Conservation (phyloP, 2,888 invertebrate genomes). For the Steinernema scapterisci region DNA sequence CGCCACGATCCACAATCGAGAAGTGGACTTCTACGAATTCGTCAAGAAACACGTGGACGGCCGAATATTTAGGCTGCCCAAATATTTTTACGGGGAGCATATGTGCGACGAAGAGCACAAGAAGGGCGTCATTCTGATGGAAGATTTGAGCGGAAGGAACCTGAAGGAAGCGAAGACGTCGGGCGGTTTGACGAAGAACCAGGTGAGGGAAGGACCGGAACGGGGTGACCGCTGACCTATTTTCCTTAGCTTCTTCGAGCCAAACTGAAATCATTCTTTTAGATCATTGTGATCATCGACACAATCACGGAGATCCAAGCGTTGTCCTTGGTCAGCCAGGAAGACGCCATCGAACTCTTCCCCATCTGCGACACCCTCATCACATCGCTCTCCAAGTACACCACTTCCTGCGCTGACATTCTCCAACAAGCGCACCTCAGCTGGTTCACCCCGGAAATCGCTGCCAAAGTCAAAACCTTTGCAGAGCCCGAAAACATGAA, state of each 20-base stretch:
- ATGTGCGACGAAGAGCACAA: constrained; percentile 23
- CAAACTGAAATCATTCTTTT: constrained; percentile 18
- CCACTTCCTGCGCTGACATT: background rate
- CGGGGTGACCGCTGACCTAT: no score
- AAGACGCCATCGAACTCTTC: background rate
- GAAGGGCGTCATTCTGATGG: constrained; percentile 35
- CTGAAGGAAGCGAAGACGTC: constrained; percentile 25
- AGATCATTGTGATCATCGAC: constrained; percentile 32
- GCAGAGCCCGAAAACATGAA: constrained; percentile 13
- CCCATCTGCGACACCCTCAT: constrained; percentile 24
- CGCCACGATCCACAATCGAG: constrained; percentile 36
- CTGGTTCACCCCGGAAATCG: background rate
- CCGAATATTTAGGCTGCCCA: background rate
- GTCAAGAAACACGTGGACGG: constrained; percentile 10
- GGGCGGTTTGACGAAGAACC: constrained; percentile 16
- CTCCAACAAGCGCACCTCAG: background rate
- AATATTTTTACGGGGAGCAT: constrained; percentile 33
- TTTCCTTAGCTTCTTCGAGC: no score
- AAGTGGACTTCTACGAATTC: constrained; percentile 36
- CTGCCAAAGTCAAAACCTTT: background rate
- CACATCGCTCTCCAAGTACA: constrained; percentile 1
- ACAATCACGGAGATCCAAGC: constrained; percentile 12
- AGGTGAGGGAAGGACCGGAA: constrained; percentile 34
- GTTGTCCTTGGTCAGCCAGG: background rate
- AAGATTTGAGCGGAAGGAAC: constrained; percentile 31